A percentile compares a stretch with the other conserved stretches of the same genome.
Evolutionary conservation across 2,113 vertebrate species (phyloP).

Genomic region (Catharus minimus): DNA sequence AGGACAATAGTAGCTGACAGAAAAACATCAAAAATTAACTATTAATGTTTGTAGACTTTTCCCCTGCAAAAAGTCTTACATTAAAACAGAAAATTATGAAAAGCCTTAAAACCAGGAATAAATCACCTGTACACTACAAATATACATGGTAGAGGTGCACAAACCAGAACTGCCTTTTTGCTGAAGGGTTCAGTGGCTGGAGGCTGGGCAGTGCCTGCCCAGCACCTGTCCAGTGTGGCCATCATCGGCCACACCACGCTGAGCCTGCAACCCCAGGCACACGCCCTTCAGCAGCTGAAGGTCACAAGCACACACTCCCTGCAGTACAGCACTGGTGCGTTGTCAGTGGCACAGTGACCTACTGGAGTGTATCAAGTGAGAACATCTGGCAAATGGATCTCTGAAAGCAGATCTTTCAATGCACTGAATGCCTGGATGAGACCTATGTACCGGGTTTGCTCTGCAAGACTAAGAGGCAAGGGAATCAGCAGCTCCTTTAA

Average conservation of each 20-base stretch:
- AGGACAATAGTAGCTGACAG: slow-evolving; percentile 73
- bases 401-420: not conserved
- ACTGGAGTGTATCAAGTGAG: not conserved
- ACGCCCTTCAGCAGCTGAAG: rapidly evolving
- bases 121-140: slow-evolving; percentile 70
- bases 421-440: not conserved
- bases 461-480: not conserved
- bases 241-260: rapidly evolving
- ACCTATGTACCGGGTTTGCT: not conserved
- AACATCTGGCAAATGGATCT: not conserved
- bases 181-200: not conserved
- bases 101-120: slow-evolving; percentile 72
- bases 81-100: slow-evolving; percentile 72
- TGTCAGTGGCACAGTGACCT: rapidly evolving
- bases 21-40: slow-evolving; percentile 79
- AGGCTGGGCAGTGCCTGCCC: not conserved
- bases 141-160: slow-evolving; percentile 62
- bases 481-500: not conserved
- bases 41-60: slow-evolving; percentile 75
- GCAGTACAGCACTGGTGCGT: rapidly evolving
- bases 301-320: not conserved
- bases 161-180: slow-evolving; percentile 23
- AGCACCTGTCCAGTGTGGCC: not conserved
- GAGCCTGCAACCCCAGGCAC: not conserved
- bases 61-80: slow-evolving; percentile 63